These are phyloP conservation scores for Aleiodes sp. DNA, from an alignment of 1,140 invertebrate species.

Conservation along the genomic window DNA sequence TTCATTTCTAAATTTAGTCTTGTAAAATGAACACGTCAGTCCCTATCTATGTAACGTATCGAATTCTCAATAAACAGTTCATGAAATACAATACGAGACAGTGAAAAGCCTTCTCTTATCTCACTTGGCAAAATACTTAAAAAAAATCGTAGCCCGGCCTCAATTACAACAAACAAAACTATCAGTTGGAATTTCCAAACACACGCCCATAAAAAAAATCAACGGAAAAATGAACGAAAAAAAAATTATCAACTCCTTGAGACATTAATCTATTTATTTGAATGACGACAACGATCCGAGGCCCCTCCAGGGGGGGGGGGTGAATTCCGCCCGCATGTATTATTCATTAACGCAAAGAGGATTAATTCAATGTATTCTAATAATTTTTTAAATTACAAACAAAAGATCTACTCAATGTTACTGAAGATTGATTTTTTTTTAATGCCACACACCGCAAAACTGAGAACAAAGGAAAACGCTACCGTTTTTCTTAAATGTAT, in stretches of 20 bases:
- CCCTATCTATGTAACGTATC: not conserved
- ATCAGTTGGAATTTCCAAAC: not conserved
- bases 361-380: constrained; percentile 6
- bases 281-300: not conserved
- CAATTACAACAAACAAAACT: constrained; percentile 48
- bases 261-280: not conserved
- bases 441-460: too few species aligned
- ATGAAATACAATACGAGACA: constrained; percentile 44
- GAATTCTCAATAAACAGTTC: constrained; percentile 24
- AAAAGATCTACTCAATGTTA: not conserved
- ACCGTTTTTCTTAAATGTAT: constrained; percentile 45
- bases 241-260: not conserved
- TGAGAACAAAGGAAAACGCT: constrained; percentile 37
- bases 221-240: not conserved
- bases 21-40: not conserved
- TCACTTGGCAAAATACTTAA: constrained; percentile 36
- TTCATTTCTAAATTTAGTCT: not conserved
- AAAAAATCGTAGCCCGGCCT: constrained; percentile 39
- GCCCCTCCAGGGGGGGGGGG: too few species aligned
- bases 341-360: constrained; percentile 3
- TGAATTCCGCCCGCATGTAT: constrained; percentile 21
- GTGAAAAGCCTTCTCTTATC: constrained; percentile 51
- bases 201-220: not conserved
- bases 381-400: not conserved
- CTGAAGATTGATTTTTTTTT: not conserved